Evolutionary conservation across 2,797 vertebrate genomes (phyloP).

Genomic region (Coendou prehensilis): DNA sequence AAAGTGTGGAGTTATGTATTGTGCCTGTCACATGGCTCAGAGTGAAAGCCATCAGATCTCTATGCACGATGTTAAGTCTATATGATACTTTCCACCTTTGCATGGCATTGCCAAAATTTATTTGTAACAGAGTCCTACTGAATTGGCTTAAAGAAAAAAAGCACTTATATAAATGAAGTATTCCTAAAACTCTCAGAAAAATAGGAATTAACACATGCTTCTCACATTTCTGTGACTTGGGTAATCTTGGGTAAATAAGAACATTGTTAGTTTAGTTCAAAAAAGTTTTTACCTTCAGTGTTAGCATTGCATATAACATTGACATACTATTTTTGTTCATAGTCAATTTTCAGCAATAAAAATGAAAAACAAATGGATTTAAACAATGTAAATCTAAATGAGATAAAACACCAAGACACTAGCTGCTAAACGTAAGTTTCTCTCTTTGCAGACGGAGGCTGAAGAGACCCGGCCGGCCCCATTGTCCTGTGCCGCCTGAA

Average conservation of each 20-base stretch:
- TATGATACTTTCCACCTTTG: not conserved
- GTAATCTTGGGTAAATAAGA: constrained; percentile 23
- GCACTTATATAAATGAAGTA: not conserved
- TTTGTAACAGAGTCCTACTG: not conserved
- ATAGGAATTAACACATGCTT: not conserved
- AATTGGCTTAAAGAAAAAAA: not conserved
- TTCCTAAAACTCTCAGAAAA: constrained; percentile 10
- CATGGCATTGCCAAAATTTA: not conserved
- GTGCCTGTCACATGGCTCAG: not conserved
- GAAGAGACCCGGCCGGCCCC: not conserved
- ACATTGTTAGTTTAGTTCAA: not conserved
- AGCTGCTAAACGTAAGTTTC: not conserved
- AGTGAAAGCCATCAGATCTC: not conserved
- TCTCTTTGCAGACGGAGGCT: not conserved
- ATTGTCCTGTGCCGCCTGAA: not conserved
- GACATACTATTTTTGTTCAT: not conserved
- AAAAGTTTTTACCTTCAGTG: not conserved
- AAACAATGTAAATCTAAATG: not conserved
- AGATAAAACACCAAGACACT: not conserved
- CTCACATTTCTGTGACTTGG: not conserved
- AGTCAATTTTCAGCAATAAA: not conserved
- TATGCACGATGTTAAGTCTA: not conserved
- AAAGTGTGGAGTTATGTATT: not conserved
- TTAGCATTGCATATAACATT: not conserved
- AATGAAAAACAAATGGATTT: constrained; percentile 30